phyloP scores from a whole-genome alignment of 1,140 invertebrate species.

The Melipona quadrifasciata region DNA sequence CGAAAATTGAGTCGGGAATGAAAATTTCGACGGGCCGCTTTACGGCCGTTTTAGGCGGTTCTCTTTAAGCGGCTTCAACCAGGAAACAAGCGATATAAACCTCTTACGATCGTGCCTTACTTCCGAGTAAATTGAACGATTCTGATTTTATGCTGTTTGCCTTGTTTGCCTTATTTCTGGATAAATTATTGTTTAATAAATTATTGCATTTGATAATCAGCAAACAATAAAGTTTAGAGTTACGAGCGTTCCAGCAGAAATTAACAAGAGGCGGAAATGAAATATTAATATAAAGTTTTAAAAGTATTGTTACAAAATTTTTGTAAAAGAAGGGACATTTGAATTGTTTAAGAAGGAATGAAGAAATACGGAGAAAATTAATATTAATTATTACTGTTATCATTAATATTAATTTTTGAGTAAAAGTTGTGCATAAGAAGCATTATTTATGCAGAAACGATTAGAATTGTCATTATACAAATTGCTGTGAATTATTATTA shows the following conservation, averaged over 20 bases:
- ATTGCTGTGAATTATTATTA: too few relatives aligned
- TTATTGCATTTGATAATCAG: too few relatives aligned
- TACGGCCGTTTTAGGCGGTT: background rate
- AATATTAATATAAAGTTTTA: background rate
- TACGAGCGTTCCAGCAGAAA: background rate
- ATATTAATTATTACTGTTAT: too few relatives aligned
- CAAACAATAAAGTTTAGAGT: background rate
- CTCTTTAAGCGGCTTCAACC: background rate
- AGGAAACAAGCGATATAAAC: conserved; percentile 1
- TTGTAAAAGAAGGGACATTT: accelerated
- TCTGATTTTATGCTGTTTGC: background rate
- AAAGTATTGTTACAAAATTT: background rate
- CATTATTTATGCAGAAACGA: too few relatives aligned
- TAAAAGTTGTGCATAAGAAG: too few relatives aligned
- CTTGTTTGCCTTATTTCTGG: background rate
- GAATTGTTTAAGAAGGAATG: background rate
- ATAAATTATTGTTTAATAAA: too few relatives aligned
- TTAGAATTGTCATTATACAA: too few relatives aligned
- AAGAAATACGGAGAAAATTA: background rate
- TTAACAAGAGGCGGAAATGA: background rate
- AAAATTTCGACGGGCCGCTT: background rate
- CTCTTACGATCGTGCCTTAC: background rate
- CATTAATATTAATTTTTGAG: too few relatives aligned
- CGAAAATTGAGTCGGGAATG: background rate
- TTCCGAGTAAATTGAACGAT: background rate